These are phyloP conservation scores for Stomatorhinus walkeri DNA, from an alignment of 2,797 vertebrate genomes.

Conservation along the genomic window DNA sequence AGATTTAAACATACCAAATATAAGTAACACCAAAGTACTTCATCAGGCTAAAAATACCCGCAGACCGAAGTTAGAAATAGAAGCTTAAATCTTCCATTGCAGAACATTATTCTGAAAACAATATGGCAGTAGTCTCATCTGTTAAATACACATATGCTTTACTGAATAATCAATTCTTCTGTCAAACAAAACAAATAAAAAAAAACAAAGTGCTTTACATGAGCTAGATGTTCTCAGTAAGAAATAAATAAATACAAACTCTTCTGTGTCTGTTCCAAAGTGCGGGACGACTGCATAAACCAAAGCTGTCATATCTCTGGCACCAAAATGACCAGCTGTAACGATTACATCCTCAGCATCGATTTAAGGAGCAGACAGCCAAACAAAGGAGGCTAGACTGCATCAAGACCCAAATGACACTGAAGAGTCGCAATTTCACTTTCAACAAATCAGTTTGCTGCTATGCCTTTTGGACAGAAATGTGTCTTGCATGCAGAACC, in stretches of 20 bases:
- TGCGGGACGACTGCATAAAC: not conserved
- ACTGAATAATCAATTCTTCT: not conserved
- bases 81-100: not conserved
- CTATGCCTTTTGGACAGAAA: not conserved
- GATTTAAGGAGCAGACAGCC: not conserved
- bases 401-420: not conserved
- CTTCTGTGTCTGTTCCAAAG: not conserved
- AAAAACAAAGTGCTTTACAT: not conserved
- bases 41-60: not conserved
- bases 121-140: not conserved
- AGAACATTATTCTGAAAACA: not conserved
- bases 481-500: not conserved
- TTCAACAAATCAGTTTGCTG: not conserved
- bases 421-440: not conserved
- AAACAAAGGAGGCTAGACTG: not conserved
- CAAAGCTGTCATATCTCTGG: not conserved
- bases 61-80: not conserved
- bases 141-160: not conserved
- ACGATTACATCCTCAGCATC: not conserved
- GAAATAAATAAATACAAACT: not conserved
- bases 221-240: not conserved
- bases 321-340: not conserved
- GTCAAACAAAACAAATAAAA: not conserved
- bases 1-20: not conserved
- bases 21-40: not conserved